Base-by-base conservation (phyloP, 64 coral and sea anemone genomes). In the Pocillopora verrucosa region DNA sequence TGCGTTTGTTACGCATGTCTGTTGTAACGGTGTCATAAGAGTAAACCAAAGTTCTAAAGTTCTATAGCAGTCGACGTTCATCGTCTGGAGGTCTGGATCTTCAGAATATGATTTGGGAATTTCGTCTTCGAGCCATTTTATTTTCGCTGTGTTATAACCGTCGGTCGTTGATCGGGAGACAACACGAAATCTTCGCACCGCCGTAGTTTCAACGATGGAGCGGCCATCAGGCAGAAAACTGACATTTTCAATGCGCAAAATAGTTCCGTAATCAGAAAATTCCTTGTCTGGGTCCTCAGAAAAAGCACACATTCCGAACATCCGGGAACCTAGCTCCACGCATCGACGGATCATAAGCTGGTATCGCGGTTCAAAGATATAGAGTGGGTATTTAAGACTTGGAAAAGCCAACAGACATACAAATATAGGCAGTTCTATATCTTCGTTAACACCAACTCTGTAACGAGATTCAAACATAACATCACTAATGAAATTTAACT, bases 351-450 rank as follows among this genome's bases (percentile, higher is more conserved):
- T 93, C 97, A 99, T 99, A 15, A 99, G 63, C 10, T 84, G 90
- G 36, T 99, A 95, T 11, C 86, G 83, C 16, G 97, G 93, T 61
- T 99, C 97, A 87, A 93, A 99, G 63, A 99, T 93, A 65, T 99
- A 94, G 12, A 99, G 75, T 6, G 97, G 97, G 56, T 89, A 95
- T 34, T 84, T 89, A 6, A 99, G n/a, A 36, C 74, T 89, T 75
- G 97, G 97, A 34, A 99, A 83, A 11, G 97, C 97, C 65, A 99
- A 61, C 17, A 92, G 80, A 65, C 97, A 99, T 4, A 99, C 89
- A 89, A 99, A 99, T 59, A 99, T 91, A 1, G 97, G 97, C 1
- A 98, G 83, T 70, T 94, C 93, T 20, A 87, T 81, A 17, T 83
- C 70, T 6, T 79, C 82, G 60, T 87, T 64, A 4, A 87, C 87